Base-by-base conservation (phyloP, 1,140 invertebrate genomes). In the Colletes latitarsis region DNA sequence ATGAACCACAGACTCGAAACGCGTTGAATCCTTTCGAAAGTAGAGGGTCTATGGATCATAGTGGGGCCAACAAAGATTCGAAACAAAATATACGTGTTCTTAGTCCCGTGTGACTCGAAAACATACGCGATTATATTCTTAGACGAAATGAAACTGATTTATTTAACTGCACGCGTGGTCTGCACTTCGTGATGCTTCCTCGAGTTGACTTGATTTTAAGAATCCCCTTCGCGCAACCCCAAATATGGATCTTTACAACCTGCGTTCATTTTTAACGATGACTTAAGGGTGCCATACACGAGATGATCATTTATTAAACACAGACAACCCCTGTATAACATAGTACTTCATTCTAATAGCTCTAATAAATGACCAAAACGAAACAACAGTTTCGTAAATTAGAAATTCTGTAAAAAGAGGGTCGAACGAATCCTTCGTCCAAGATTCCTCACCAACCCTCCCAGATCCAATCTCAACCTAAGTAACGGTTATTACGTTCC, bases 61-160 rank as follows among this genome's bases (percentile, higher is more conserved):
- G 64, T 30, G 70, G 71, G 78, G 78, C 63, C 82, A 74, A 55
- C 66, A 83, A 78, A 82, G 71, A 84, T 84, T 79, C 72, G 74
- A 30, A 30, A 30, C 30, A 30, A 30, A 30, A 30, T 30, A 30
- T 30, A 30, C 30, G 30, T 30, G 30, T 30, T 30, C 30, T 30
- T 30, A 30, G 30, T 30, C 30, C 15, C 41, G 17, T 6, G 8
- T 12, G 4, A 6, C 4, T 21, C 6, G 39, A 76, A 46, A 68
- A 21, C 6, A 41, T 15, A 17, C 8, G 53, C 0, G 8, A 41
- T 52, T 41, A 49, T 43, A 12, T 67, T 57, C 41, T 21, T 4
- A 43, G 30, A 19, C 6, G 52, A 17, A 14, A 39, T 30, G 3
- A 19, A 19, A 60, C 17, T 53, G 15, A n/a, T 78, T 78, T 72